Evolutionary conservation across 2,888 invertebrate genomes (phyloP).

Genomic region (Sarcophaga carnaria): DNA sequence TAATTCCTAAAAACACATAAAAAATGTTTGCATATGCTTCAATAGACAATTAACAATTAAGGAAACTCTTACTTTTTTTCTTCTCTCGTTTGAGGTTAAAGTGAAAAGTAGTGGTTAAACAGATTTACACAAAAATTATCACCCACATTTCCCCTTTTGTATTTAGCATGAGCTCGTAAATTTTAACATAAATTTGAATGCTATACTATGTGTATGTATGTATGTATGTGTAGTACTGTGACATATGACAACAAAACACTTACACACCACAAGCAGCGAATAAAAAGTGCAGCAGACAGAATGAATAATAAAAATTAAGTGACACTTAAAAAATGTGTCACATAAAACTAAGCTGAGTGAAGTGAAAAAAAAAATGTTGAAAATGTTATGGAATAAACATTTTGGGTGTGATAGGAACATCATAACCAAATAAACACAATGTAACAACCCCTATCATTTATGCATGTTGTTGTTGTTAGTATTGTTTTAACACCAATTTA

Average conservation of each 20-base stretch:
- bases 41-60: conserved; percentile 63
- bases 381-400: too few relatives aligned
- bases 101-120: not conserved
- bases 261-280: not conserved
- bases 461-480: conserved; percentile 9
- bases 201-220: not conserved
- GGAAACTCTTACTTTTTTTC: conserved; percentile 38
- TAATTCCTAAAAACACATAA: not conserved
- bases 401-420: not conserved
- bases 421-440: conserved; percentile 6
- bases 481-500: conserved; percentile 37
- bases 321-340: conserved; percentile 68
- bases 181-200: conserved; percentile 72
- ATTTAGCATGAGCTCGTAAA: conserved; percentile 67
- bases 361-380: too few relatives aligned
- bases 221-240: not conserved
- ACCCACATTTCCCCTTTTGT: not conserved
- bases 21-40: conserved; percentile 64
- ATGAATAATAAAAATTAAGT: conserved; percentile 68
- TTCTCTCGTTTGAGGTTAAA: not conserved
- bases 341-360: not conserved
- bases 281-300: conserved; percentile 63
- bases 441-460: conserved; percentile 60
- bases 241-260: not conserved
- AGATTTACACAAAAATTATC: not conserved